Conservation (phyloP, 2,888 invertebrate genomes). For the Steinernema hermaphroditum region DNA sequence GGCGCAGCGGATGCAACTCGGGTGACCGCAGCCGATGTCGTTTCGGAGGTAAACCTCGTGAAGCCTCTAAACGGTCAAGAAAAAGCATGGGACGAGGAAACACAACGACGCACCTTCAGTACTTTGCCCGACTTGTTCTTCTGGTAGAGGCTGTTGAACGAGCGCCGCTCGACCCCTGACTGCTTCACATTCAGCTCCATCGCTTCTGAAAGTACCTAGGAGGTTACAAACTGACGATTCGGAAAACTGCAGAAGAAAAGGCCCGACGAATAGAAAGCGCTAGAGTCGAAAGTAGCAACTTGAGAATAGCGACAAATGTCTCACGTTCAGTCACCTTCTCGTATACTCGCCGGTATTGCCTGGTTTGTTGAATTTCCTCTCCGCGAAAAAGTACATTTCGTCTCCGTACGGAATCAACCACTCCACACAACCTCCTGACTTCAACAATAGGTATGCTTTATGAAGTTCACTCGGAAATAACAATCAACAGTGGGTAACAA, state of each 20-base stretch:
- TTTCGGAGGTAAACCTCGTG: constrained; percentile 60
- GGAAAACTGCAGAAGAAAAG: background rate
- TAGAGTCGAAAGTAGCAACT: background rate
- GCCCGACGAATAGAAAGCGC: background rate
- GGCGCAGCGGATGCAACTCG: constrained; percentile 40
- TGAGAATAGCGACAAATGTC: constrained; percentile 11
- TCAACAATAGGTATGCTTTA: too few species aligned
- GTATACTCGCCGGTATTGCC: too few species aligned
- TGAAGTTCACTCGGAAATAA: too few species aligned
- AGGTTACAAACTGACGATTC: too few species aligned
- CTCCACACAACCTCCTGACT: too few species aligned
- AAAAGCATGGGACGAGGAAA: background rate
- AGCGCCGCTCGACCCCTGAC: constrained; percentile 30
- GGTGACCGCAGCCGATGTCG: constrained; percentile 57
- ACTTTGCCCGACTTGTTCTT: constrained; percentile 39
- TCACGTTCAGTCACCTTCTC: too few species aligned
- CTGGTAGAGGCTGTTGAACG: constrained; percentile 33
- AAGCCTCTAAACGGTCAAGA: constrained; percentile 49
- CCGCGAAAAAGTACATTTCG: too few species aligned
- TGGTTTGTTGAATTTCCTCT: too few species aligned
- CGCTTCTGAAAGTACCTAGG: background rate
- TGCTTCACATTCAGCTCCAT: constrained; percentile 30
- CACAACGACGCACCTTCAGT: constrained; percentile 33
- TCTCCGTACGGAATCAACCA: too few species aligned
- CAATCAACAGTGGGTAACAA: too few species aligned